phyloP scores from a whole-genome alignment of 1,140 invertebrate genomes.

The Sweltsa coloradensis region DNA sequence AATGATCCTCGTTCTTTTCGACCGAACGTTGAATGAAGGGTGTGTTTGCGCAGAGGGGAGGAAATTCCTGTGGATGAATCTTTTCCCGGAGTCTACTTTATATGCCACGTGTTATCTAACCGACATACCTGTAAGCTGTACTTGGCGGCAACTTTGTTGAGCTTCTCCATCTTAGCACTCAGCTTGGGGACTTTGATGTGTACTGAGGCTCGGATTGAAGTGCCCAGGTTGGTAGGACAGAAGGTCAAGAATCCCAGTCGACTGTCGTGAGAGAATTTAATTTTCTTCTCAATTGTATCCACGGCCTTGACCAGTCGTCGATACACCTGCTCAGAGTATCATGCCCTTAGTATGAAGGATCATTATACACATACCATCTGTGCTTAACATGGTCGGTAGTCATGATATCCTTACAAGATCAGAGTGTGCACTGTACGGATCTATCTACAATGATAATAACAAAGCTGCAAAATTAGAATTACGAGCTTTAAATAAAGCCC shows the following conservation, averaged over 20 bases:
- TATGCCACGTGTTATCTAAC: constrained; percentile 90
- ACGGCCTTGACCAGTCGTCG: constrained; percentile 47
- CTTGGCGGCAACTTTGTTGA: constrained; percentile 50
- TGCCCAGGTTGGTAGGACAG: constrained; percentile 63
- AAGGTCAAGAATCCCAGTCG: constrained; percentile 63
- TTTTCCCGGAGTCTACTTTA: constrained; percentile 78
- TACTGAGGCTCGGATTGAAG: constrained; percentile 73
- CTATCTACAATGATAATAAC: neutral
- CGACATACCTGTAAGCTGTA: constrained; percentile 53
- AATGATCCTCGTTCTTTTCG: too few species aligned
- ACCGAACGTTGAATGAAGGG: too few species aligned
- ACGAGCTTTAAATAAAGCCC: too few species aligned
- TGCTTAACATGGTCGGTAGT: too few species aligned
- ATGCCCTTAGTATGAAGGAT: too few species aligned
- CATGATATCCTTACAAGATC: too few species aligned
- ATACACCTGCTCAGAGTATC: too few species aligned
- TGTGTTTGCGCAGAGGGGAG: too few species aligned
- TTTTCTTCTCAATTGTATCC: constrained; percentile 35
- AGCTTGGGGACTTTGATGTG: constrained; percentile 92
- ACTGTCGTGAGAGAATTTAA: constrained; percentile 46
- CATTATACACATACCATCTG: too few species aligned
- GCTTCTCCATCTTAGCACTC: constrained; percentile 38
- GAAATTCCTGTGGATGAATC: too few species aligned
- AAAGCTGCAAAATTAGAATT: too few species aligned
- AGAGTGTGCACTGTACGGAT: neutral